Evolutionary conservation across 1,140 invertebrate genomes (phyloP).

Genomic region (Mamestra configurata): DNA sequence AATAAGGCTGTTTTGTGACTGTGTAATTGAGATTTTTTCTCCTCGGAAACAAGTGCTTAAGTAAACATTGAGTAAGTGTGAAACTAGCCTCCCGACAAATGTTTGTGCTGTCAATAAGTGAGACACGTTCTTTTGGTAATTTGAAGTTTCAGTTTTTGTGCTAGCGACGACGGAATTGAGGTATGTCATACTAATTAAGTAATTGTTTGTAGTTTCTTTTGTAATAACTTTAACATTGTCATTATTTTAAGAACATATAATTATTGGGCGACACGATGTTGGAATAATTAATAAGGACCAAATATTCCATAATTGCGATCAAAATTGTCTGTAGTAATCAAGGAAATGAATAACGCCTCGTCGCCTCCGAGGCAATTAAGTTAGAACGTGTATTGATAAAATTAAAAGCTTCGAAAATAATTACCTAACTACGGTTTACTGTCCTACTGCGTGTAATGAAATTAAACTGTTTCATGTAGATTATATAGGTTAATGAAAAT

Average conservation of each 20-base stretch:
- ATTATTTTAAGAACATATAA: too few relatives aligned
- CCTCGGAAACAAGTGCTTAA: slow-evolving; percentile 53
- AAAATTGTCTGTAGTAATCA: background rate
- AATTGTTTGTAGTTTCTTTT: background rate
- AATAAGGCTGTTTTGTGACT: slow-evolving; percentile 28
- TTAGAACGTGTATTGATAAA: slow-evolving; percentile 4
- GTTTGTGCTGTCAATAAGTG: slow-evolving; percentile 81
- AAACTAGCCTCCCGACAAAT: slow-evolving; percentile 68
- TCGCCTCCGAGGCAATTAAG: slow-evolving; percentile 6
- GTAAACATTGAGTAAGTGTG: slow-evolving; percentile 66
- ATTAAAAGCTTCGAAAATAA: background rate
- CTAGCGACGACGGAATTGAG: slow-evolving; percentile 49
- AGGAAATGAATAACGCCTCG: background rate
- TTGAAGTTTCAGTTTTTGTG: slow-evolving; percentile 57
- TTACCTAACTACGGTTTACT: background rate
- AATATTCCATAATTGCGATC: background rate
- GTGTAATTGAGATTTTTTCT: slow-evolving; percentile 49
- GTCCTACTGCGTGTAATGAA: background rate
- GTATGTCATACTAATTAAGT: slow-evolving; percentile 58
- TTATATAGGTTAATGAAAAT: too few relatives aligned
- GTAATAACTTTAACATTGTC: background rate
- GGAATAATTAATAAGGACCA: background rate
- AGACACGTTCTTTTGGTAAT: slow-evolving; percentile 67
- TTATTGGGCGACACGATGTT: too few relatives aligned
- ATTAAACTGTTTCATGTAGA: background rate